A percentile compares a stretch with the other conserved stretches of the same genome.
These are phyloP conservation scores for Autographa pulchrina DNA, from an alignment of 2,888 invertebrate species.

Conservation along the genomic window DNA sequence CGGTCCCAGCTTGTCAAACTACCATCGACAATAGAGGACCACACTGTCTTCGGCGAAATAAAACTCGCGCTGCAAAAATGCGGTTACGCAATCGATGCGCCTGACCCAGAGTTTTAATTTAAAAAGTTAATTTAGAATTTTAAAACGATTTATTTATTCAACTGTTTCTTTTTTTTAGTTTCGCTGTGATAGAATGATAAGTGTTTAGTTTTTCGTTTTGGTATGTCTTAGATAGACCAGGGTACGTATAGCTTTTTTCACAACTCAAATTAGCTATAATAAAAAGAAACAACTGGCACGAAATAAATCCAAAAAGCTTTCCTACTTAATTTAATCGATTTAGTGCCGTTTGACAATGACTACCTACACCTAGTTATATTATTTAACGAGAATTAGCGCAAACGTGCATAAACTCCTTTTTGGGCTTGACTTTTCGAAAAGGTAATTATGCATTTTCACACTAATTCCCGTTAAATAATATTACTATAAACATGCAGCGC, in stretches of 20 bases:
- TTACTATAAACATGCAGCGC: too few relatives aligned
- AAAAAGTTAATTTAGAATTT: slow-evolving; percentile 21
- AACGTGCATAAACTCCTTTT: too few relatives aligned
- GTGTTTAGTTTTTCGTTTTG: slow-evolving; percentile 29
- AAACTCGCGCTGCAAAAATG: slow-evolving; percentile 93
- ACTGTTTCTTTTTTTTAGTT: slow-evolving; percentile 15
- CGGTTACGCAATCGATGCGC: slow-evolving; percentile 93
- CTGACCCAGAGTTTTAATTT: slow-evolving; percentile 89
- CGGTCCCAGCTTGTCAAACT: slow-evolving; percentile 94
- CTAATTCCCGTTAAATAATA: too few relatives aligned
- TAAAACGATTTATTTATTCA: slow-evolving; percentile 7
- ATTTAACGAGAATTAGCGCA: too few relatives aligned
- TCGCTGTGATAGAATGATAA: slow-evolving; percentile 51
- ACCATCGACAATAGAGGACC: slow-evolving; percentile 96
- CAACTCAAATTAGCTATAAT: too few relatives aligned
- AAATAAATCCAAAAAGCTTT: too few relatives aligned
- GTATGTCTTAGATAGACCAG: slow-evolving; percentile 6
- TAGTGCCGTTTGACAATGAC: too few relatives aligned
- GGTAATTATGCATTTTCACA: too few relatives aligned
- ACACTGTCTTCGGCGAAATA: slow-evolving; percentile 94
- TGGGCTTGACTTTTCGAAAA: too few relatives aligned
- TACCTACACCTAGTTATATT: too few relatives aligned
- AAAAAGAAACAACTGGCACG: too few relatives aligned
- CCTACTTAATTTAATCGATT: too few relatives aligned
- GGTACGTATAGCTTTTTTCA: not conserved